Evolutionary conservation across 2,113 vertebrate species (phyloP).

Genomic region (Myotis brandtii): DNA sequence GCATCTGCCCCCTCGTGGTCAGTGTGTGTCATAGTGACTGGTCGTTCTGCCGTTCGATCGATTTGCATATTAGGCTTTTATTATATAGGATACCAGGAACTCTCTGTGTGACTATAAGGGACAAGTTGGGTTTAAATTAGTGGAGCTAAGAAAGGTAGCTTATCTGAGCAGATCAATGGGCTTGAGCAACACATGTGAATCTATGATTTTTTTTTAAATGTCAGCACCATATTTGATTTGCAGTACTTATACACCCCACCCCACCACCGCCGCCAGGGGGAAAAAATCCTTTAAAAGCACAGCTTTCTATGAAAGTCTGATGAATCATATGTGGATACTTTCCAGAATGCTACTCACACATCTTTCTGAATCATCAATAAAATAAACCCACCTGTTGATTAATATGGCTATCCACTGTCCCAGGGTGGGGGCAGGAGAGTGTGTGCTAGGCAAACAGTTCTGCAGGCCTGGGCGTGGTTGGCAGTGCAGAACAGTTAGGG

Average conservation of each 20-base stretch:
- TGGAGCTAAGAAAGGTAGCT: neutral
- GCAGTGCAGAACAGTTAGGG: neutral
- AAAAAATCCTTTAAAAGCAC: neutral
- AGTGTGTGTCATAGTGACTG: too few species aligned
- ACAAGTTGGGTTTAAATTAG: neutral
- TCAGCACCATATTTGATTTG: neutral
- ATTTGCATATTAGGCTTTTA: too few species aligned
- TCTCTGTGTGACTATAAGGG: neutral
- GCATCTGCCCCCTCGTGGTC: too few species aligned
- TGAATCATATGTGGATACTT: neutral
- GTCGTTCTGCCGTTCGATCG: accelerated
- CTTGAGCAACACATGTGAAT: neutral
- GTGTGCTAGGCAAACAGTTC: neutral
- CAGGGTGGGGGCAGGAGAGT: neutral
- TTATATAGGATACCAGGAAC: too few species aligned
- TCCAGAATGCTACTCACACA: neutral
- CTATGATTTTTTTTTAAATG: neutral
- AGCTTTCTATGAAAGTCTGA: neutral
- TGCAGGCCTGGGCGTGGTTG: neutral
- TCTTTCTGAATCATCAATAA: conserved; percentile 54
- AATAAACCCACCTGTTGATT: neutral
- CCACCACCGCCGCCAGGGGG: neutral
- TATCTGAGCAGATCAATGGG: neutral
- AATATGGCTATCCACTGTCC: neutral
- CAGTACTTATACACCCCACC: neutral